Evolutionary conservation across 2,888 invertebrate genomes (phyloP), one percentile per base, ranked within the genome.

Genomic region (Phlogophora meticulosa): DNA sequence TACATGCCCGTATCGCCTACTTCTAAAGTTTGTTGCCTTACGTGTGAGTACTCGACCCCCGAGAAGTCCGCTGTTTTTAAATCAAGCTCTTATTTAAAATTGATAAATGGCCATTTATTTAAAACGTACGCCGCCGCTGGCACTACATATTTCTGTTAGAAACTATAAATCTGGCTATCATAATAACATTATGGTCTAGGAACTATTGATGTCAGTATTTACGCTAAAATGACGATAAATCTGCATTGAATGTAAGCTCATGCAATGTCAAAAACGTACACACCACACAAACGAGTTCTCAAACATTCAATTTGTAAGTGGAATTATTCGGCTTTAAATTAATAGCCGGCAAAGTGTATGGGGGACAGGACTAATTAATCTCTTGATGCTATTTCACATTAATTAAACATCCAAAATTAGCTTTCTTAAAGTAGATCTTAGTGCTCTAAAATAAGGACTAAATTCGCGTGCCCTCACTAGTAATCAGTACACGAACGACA

Each of bases 351-450:
- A 91, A 93, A 92, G 89, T 91, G 92, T 92, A 91, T 87, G 84
- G 87, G 86, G 88, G 93, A 93, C 93, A 93, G 87, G 90, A 89
- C 91, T 93, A 94, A 94, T 94, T 94, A 94, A 94, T 94, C 93
- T 92, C 88, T 83, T 85, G 87, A 89, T 90, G 89, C 88, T 89
- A 88, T 89, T 89, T 89, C 86, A 88, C 90, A 91, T 91, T 91
- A 92, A 93, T 94, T 92, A 92, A 90, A 86, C 72, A 85, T 84
- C 76, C 79, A 81, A 45, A 69, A 72, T 53, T 28, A 28, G 60
- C 28, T 55, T n/a, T 55, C 45, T 67, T 52, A 76, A 82, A 78
- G 74, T 56, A 71, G 66, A 80, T 68, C 78, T 79, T 82, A 66
- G 62, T 15, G 0, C 43, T 52, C 9, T 28, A 38, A 43, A 2